Percentiles rank a stretch among this genome's conserved stretches.
Conservation (phyloP, 2,113 vertebrate species). For the Bombycilla garrulus region DNA sequence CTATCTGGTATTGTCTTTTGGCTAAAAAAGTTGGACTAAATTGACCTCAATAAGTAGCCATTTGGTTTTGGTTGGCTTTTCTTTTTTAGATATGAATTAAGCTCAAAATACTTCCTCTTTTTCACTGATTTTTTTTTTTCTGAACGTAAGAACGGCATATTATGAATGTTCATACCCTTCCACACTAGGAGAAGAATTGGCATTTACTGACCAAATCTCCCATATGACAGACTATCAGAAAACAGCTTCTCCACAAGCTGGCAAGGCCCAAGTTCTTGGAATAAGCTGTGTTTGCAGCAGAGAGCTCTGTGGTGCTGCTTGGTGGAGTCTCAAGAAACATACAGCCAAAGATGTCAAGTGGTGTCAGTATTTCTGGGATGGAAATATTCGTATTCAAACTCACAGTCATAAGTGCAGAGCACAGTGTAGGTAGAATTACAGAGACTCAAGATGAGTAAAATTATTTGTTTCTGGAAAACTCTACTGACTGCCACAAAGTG, state of each 20-base stretch:
- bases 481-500: background rate
- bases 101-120: background rate
- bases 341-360: background rate
- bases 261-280: background rate
- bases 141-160: background rate
- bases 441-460: background rate
- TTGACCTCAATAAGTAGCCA: background rate
- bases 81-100: background rate
- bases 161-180: background rate
- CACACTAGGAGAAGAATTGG: background rate
- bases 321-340: background rate
- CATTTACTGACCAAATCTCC: background rate
- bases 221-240: background rate
- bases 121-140: background rate
- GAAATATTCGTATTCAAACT: background rate
- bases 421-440: background rate
- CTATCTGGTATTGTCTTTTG: background rate
- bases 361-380: background rate
- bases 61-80: background rate
- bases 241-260: background rate
- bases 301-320: background rate
- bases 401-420: background rate
- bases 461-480: background rate
- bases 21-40: background rate
- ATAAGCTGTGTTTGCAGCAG: background rate